Conservation (phyloP, 1,140 invertebrate genomes). For the Chelonus insularis region DNA sequence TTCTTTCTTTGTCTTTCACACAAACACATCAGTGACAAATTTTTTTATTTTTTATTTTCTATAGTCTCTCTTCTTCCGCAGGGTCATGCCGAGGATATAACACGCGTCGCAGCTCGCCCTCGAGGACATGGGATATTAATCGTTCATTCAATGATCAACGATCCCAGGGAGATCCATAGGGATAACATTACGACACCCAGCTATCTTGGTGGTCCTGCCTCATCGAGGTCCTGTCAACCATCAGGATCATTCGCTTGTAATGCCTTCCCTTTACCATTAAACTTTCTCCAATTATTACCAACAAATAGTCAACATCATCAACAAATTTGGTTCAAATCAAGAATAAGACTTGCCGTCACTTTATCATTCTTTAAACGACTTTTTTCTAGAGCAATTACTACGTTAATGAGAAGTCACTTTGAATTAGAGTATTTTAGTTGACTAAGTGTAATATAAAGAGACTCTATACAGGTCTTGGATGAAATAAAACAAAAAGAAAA, state of each 20-base stretch:
- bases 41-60: neutral
- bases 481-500: too few relatives aligned
- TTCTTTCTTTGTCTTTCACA: constrained; percentile 21
- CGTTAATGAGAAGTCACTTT: too few relatives aligned
- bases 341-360: too few relatives aligned
- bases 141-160: constrained; percentile 50
- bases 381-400: too few relatives aligned
- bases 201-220: constrained; percentile 57
- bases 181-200: constrained; percentile 53
- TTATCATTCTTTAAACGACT: too few relatives aligned
- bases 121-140: constrained; percentile 56
- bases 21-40: neutral
- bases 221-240: constrained; percentile 23
- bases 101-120: constrained; percentile 39
- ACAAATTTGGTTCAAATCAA: too few relatives aligned
- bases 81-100: constrained; percentile 2
- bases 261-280: constrained; percentile 50
- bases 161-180: constrained; percentile 37
- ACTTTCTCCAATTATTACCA: neutral
- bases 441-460: too few relatives aligned
- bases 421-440: too few relatives aligned
- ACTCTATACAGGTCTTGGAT: too few relatives aligned
- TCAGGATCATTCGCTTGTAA: constrained; percentile 57
- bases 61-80: constrained; percentile 10
- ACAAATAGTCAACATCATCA: neutral